Percentiles rank a stretch among this genome's conserved stretches.
Evolutionary conservation across 2,888 invertebrate species (phyloP).

Genomic region (Drosophila hamatofila): DNA sequence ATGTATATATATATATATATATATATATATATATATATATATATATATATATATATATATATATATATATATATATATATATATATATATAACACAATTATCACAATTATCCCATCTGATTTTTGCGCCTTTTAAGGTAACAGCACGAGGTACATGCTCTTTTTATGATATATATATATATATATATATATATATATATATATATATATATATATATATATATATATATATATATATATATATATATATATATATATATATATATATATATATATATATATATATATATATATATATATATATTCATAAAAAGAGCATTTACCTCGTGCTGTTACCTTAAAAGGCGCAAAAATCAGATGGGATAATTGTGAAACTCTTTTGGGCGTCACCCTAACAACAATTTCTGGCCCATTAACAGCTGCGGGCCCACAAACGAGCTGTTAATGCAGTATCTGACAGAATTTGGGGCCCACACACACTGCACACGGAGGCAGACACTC

Average conservation of each 20-base stretch:
- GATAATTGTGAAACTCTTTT: conserved; percentile 52
- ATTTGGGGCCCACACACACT: conserved; percentile 6
- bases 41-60: neutral
- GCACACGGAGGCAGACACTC: conserved; percentile 1
- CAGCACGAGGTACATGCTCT: too few relatives aligned
- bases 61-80: neutral
- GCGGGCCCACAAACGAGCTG: conserved; percentile 51
- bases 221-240: too few relatives aligned
- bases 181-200: too few relatives aligned
- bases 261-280: too few relatives aligned
- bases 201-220: too few relatives aligned
- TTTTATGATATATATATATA: too few relatives aligned
- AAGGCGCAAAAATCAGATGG: conserved; percentile 22
- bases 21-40: too few relatives aligned
- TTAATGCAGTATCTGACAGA: conserved; percentile 39
- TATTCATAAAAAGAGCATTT: neutral
- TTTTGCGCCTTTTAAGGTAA: too few relatives aligned
- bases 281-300: neutral
- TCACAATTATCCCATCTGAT: too few relatives aligned
- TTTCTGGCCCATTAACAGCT: conserved; percentile 55
- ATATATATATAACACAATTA: neutral
- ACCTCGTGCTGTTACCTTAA: conserved; percentile 8
- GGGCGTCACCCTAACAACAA: conserved; percentile 31
- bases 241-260: too few relatives aligned
- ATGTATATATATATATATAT: neutral